A percentile compares a stretch with the other conserved stretches of the same genome.
phyloP scores from a whole-genome alignment of 2,888 invertebrate species.

The Synergus laeviventris region DNA sequence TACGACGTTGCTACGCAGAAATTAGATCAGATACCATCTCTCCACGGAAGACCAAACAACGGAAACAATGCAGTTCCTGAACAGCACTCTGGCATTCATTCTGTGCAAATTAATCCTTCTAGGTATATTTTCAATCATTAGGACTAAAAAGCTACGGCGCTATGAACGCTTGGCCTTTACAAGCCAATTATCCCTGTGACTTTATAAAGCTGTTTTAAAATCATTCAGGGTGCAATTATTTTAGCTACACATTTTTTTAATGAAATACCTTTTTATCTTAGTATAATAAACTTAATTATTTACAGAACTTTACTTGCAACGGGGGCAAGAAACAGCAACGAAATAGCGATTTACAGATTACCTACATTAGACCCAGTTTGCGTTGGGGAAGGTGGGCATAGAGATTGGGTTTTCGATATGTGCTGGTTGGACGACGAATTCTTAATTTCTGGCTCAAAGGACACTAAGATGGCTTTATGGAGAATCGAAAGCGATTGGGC shows the following conservation, averaged over 20 bases:
- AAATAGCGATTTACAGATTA: slow-evolving; percentile 91
- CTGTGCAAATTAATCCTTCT: slow-evolving; percentile 95
- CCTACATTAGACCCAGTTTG: slow-evolving; percentile 97
- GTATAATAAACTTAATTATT: not conserved
- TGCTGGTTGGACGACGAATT: slow-evolving; percentile 98
- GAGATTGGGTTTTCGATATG: slow-evolving; percentile 96
- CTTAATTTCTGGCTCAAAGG: slow-evolving; percentile 94
- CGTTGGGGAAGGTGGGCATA: slow-evolving; percentile 93
- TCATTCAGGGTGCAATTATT: too few relatives aligned
- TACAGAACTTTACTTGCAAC: slow-evolving; percentile 89
- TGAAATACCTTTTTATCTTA: too few relatives aligned
- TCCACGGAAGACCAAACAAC: slow-evolving; percentile 81
- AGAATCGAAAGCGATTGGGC: slow-evolving; percentile 80
- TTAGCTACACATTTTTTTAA: too few relatives aligned
- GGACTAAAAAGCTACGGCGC: not conserved
- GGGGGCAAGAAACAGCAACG: slow-evolving; percentile 93
- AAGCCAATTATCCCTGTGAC: too few relatives aligned
- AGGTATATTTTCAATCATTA: slow-evolving; percentile 60
- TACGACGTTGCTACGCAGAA: slow-evolving; percentile 92
- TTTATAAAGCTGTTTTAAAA: too few relatives aligned
- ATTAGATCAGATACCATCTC: slow-evolving; percentile 92
- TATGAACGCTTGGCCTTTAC: too few relatives aligned
- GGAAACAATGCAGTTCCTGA: slow-evolving; percentile 79
- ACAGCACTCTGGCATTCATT: slow-evolving; percentile 93
- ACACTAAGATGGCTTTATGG: slow-evolving; percentile 94